Evolutionary conservation across 2,797 vertebrate genomes (phyloP), one percentile per base, ranked within the genome.

Genomic region (Enteromius fasciolatus): DNA sequence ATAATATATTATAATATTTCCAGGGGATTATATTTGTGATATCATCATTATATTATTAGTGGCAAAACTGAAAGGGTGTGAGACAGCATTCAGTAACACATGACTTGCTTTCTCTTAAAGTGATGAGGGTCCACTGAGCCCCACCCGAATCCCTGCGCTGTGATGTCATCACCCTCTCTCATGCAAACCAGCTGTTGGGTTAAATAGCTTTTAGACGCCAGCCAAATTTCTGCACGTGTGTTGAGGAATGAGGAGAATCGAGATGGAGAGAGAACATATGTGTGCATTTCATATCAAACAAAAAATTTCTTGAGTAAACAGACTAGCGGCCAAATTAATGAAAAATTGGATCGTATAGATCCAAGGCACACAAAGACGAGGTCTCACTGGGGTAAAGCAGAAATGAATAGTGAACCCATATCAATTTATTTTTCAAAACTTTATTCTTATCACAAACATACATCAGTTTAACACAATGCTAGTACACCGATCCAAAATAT

Each of bases 131-230:
- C 69, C 90, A 91, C 36, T 3, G 83, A 59, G 86, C 89, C 87
- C 84, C 92, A 88, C 92, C 92, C 91, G 82, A 81, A 91, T 91
- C 90, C 85, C 87, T 83, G 81, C 72, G 81, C 89, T 78, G 89
- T 93, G 92, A 95, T 91, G 91, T 94, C 92, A 94, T 91, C 86
- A 87, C 86, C 89, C 84, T 89, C 15, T 83, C 90, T 92, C 76
- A 94, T 92, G 76, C 63, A 91, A 91, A 91, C 91, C 94, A 93
- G 92, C 92, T 94, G 93, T 89, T 87, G 52, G 83, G 84, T 79
- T 87, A 89, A 89, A 88, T 66, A 59, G 81, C 79, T 89, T 86
- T 90, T 80, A 76, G 64, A 88, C 86, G 84, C 81, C 59, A 76
- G 6, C 39, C 79, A 85, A 78, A 78, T 89, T 61, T 66, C 36